Evolutionary conservation across 2,888 invertebrate species (phyloP).

Genomic region (Drosophila conformis): DNA sequence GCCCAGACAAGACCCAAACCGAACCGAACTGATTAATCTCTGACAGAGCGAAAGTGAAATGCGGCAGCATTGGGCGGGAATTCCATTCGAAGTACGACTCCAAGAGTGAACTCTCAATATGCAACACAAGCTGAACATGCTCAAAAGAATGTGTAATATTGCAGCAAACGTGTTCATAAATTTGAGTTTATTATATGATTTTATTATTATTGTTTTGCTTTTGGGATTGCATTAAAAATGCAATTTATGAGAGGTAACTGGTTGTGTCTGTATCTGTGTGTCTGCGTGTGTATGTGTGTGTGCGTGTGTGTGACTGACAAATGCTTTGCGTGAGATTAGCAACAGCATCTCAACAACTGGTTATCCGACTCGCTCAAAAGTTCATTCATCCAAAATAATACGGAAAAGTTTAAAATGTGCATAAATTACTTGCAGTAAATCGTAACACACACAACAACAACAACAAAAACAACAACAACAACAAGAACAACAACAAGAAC

Average conservation of each 20-base stretch:
- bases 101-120: slow-evolving; percentile 23
- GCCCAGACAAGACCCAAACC: not conserved
- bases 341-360: slow-evolving; percentile 55
- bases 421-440: slow-evolving; percentile 70
- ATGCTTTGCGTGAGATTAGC: slow-evolving; percentile 25
- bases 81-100: slow-evolving; percentile 3
- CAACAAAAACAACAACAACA: slow-evolving; percentile 6
- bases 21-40: slow-evolving; percentile 53
- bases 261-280: not conserved
- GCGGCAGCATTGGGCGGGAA: slow-evolving; percentile 24
- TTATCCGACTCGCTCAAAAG: slow-evolving; percentile 58
- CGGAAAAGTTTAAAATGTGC: slow-evolving; percentile 80
- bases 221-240: slow-evolving; percentile 58
- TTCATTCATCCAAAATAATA: slow-evolving; percentile 82
- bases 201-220: slow-evolving; percentile 20
- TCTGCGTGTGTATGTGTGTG: slow-evolving; percentile 5
- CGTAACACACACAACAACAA: slow-evolving; percentile 34
- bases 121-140: slow-evolving; percentile 1
- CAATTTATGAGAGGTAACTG: slow-evolving; percentile 66
- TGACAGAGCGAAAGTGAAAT: slow-evolving; percentile 58
- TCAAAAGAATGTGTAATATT: slow-evolving; percentile 21
- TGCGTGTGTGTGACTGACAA: slow-evolving; percentile 28
- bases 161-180: slow-evolving; percentile 50
- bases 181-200: slow-evolving; percentile 28
- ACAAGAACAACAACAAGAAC: slow-evolving; percentile 13